Evolutionary conservation across 1,140 invertebrate genomes (phyloP).

Genomic region (Aphis gossypii): DNA sequence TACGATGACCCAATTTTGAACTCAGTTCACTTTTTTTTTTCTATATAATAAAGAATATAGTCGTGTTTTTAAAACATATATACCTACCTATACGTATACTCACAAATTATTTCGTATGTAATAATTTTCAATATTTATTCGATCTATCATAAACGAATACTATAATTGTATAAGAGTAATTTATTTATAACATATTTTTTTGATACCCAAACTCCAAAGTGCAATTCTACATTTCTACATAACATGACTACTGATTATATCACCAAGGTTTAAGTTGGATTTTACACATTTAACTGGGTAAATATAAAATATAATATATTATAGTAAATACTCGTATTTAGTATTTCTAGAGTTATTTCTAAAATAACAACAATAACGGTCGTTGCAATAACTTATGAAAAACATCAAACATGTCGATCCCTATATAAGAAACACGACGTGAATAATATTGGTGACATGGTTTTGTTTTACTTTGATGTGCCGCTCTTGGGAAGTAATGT

Average conservation of each 20-base stretch:
- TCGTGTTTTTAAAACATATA: neutral
- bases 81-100: neutral
- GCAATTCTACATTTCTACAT: neutral
- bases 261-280: neutral
- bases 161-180: neutral
- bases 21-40: neutral
- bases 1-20: neutral
- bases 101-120: neutral
- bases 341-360: neutral
- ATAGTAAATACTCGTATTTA: too few relatives aligned
- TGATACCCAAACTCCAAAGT: neutral
- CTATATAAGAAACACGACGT: neutral
- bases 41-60: too few relatives aligned
- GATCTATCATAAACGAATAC: neutral
- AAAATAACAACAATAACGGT: neutral
- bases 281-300: neutral
- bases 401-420: neutral
- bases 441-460: neutral
- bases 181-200: neutral
- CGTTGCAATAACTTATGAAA: neutral
- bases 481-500: neutral
- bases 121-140: neutral
- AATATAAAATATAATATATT: neutral
- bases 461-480: slow-evolving; percentile 5
- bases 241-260: neutral